These are phyloP conservation scores for Bradypodion ventrale DNA, from an alignment of 2,797 vertebrate species.

Conservation along the genomic window DNA sequence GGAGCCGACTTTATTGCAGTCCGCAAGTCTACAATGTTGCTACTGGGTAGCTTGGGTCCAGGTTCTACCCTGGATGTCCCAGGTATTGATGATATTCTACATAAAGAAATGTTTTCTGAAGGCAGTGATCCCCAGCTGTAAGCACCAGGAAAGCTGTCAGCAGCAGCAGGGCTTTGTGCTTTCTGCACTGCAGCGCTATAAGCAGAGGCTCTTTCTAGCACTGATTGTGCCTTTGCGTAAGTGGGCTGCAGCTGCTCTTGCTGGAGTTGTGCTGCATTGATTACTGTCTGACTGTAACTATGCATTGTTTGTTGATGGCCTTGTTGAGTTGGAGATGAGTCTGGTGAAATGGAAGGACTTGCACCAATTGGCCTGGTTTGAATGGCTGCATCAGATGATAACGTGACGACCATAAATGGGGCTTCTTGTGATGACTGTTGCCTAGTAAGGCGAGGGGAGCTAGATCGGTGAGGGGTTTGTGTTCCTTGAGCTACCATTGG, in stretches of 20 bases:
- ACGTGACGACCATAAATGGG: conserved; percentile 90
- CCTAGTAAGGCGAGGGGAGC: conserved; percentile 84
- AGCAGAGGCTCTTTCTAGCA: conserved; percentile 70
- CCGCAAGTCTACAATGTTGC: conserved; percentile 90
- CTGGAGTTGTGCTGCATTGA: conserved; percentile 78
- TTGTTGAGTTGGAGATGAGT: conserved; percentile 87
- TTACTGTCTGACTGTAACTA: conserved; percentile 78
- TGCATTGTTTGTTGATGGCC: conserved; percentile 82
- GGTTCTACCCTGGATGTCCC: conserved; percentile 87
- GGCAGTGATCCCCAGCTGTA: conserved; percentile 86
- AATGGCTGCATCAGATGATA: conserved; percentile 84
- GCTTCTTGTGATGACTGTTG: conserved; percentile 92
- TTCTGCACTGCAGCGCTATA: conserved; percentile 71
- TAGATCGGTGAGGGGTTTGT: conserved; percentile 81
- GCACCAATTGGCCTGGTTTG: conserved; percentile 86
- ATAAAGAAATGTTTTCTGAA: conserved; percentile 89
- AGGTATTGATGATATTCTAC: conserved; percentile 88
- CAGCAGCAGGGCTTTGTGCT: conserved; percentile 74
- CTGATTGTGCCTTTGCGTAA: conserved; percentile 74
- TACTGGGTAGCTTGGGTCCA: conserved; percentile 78
- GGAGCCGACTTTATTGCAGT: conserved; percentile 88
- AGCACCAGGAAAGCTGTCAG: conserved; percentile 76
- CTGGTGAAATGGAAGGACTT: conserved; percentile 87
- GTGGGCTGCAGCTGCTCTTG: conserved; percentile 77
- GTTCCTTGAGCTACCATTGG: conserved; percentile 84